A percentile compares a stretch with the other conserved stretches of the same genome.
Evolutionary conservation across 2,113 vertebrate species (phyloP).

Genomic region (Coreoperca whiteheadi): DNA sequence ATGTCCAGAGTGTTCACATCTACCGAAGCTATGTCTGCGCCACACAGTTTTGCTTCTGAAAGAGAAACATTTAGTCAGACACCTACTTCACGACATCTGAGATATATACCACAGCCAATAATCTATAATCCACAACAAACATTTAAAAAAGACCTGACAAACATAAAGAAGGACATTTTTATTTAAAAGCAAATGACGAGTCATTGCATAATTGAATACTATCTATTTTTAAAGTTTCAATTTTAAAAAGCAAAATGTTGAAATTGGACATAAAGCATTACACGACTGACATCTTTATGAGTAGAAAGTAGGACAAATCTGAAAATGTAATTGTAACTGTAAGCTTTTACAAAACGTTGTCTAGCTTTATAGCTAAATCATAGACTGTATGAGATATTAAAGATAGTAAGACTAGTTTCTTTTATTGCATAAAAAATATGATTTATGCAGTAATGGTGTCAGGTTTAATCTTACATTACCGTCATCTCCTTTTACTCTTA

Average conservation of each 20-base stretch:
- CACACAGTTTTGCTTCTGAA: slow-evolving; percentile 81
- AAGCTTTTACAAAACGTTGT: not conserved
- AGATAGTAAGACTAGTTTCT: not conserved
- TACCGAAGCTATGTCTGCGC: slow-evolving; percentile 80
- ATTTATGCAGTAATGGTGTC: not conserved
- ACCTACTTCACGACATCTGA: not conserved
- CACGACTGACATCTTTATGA: not conserved
- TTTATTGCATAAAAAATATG: not conserved
- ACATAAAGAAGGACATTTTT: not conserved
- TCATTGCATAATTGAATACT: not conserved
- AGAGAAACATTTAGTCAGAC: slow-evolving; percentile 30
- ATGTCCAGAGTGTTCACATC: slow-evolving; percentile 75
- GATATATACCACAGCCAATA: not conserved
- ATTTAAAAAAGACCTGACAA: not conserved
- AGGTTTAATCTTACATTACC: not conserved
- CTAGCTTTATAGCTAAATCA: not conserved
- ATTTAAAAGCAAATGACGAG: not conserved
- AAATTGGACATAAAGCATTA: not conserved
- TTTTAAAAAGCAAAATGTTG: not conserved
- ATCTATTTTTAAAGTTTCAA: not conserved
- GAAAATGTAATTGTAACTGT: not conserved
- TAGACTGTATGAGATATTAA: not conserved
- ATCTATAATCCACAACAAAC: not conserved
- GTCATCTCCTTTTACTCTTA: slow-evolving; percentile 7
- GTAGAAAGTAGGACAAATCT: not conserved